Base-by-base conservation (phyloP, 2,113 vertebrate species). In the Oryzias melastigma region DNA sequence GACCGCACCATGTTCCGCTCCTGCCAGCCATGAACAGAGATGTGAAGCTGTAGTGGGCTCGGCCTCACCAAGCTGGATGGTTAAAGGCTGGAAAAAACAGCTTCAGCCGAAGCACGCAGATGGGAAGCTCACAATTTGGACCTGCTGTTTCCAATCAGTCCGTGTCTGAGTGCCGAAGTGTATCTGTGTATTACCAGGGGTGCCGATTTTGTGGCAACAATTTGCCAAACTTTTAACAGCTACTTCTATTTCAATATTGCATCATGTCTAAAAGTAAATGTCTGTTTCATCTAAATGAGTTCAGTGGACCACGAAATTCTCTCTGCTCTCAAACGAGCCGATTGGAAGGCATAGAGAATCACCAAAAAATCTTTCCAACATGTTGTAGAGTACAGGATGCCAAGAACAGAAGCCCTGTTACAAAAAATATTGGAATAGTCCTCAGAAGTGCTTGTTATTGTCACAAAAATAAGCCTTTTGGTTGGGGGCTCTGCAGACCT, bases 21-120 rank as follows among this genome's bases (percentile, higher is more conserved):
- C 24, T 54, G 46, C 42, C 50, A 18, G 62, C 69, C 69, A 65
- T 52, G 49, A 59, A 49, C 20, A 53, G 55, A 49, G 48, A 53
- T 43, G 3, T 7, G n/a, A 64, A 49, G 54, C 54, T 46, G 48
- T 0, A 22, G 15, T 13, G 4, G 41, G 41, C 47, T 16, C 40
- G 3, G 58, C 17, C 47, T 57, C 35, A 24, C 25, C 47, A 41
- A 51, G 3, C 65, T 0, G 46, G 43, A 40, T 43, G 35, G 40
- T 24, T 8, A 24, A 62, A 41, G 53, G 24, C 52, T 45, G 24
- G 45, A 12, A 20, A 45, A 60, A 42, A 10, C 50, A 42, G 8
- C 19, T 63, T 63, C 47, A 57, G 41, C 19, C 51, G 24, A 47
- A 47, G 42, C 4, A 19, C 50, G 44, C 18, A 72, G 69, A 49